A percentile compares a stretch with the other conserved stretches of the same genome.
phyloP scores from a whole-genome alignment of 1,140 invertebrate genomes.

The Palaemon carinicauda region DNA sequence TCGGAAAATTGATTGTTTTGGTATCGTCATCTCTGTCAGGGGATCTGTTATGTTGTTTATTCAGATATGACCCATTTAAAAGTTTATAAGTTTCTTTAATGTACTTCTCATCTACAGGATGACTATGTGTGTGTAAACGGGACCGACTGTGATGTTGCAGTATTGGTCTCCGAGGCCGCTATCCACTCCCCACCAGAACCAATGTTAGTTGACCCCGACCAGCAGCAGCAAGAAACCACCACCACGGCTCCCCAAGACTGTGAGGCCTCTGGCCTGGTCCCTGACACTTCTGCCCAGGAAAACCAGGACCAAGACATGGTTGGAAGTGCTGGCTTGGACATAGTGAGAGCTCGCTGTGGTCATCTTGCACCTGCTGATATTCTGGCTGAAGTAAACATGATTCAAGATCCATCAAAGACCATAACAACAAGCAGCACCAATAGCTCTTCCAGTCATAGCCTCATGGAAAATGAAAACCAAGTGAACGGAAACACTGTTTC shows the following conservation, averaged over 20 bases:
- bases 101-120: constrained; percentile 37
- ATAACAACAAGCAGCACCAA: constrained; percentile 9
- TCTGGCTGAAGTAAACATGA: constrained; percentile 29
- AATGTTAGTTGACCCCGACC: constrained; percentile 45
- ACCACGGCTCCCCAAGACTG: background rate
- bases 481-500: constrained; percentile 56
- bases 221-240: background rate
- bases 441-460: background rate
- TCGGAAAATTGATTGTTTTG: background rate
- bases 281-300: background rate
- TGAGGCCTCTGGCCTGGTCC: background rate
- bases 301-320: constrained; percentile 38
- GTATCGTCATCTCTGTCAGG: no score
- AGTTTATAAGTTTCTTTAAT: background rate
- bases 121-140: constrained; percentile 56
- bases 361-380: background rate
- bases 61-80: background rate
- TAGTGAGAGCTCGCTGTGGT: constrained; percentile 44
- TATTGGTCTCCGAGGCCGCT: background rate
- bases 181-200: constrained; percentile 25
- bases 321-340: constrained; percentile 42
- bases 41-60: no score
- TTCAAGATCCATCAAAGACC: constrained; percentile 32
- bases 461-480: constrained; percentile 51
- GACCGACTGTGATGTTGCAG: constrained; percentile 31